Base-by-base conservation (phyloP, 2,797 vertebrate genomes). In the Enteromius thamalakanensis region DNA sequence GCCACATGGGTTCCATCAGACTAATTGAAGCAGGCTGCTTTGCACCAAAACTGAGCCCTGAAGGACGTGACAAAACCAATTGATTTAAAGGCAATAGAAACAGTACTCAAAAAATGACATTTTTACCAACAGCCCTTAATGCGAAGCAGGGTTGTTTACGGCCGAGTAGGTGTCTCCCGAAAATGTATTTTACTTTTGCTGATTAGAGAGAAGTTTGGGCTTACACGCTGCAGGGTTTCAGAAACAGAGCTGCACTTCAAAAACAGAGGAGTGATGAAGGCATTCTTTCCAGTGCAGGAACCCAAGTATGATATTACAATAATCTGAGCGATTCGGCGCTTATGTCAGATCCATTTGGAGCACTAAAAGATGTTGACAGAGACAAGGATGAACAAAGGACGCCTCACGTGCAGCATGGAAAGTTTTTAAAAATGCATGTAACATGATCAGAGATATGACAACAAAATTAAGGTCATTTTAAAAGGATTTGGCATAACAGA, bases 31-130 rank as follows among this genome's bases (percentile, higher is more conserved):
- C 91, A 90, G 83, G 75, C 89, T 91, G 90, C 83, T 82, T 76
- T 17, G 86, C 79, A 86, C 86, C 84, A 86, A 86, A 87, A 49
- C 72, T 45, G 65, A 84, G 86, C 87, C 80, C 87, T 84, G 83
- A 89, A 89, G 86, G 89, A 89, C 88, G 89, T 83, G 89, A 90
- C 90, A 89, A 90, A 89, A 90, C 75, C 82, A 91, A 89, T 89
- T 86, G 86, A 89, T 87, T 89, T 86, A 87, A 87, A 87, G 85
- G 86, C 83, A 89, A 89, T 80, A 77, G 82, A 83, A 87, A 85
- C 82, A 68, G 81, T 78, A 81, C 87, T 90, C 82, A 83, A 77
- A 88, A 88, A 76, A 89, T 89, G 86, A 88, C 84, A 87, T 83
- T 85, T 87, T 85, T 86, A 53, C 80, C 76, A 79, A 86, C 87